Base-by-base conservation (phyloP, 2,113 vertebrate species). In the Paradisaea rubra region DNA sequence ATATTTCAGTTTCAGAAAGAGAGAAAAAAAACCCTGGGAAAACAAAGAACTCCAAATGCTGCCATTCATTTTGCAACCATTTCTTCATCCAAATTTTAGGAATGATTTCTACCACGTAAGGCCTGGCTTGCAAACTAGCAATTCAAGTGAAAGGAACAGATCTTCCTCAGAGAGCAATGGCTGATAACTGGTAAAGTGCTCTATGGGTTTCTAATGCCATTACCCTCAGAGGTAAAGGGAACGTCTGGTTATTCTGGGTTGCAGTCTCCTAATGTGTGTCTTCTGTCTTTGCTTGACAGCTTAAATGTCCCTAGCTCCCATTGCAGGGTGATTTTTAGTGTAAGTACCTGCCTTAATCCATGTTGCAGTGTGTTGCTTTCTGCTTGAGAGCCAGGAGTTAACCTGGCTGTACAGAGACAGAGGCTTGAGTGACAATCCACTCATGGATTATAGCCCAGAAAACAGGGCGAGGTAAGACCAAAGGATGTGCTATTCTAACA, bases 231-330 rank as follows among this genome's bases (percentile, higher is more conserved):
- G 45, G 70, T 27, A 91, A 81, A 84, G 44, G 47, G n/a, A 81
- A 15, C 73, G 8, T 65, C 81, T 79, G 47, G 66, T 78, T 89
- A 76, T 91, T 81, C 70, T 64, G 86, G 50, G 50, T 60, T 87
- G 45, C 61, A 76, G 27, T 22, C 70, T 89, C 70, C 81, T 95
- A 92, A 93, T 89, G 89, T 57, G 37, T 27, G 28, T 92, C 77
- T 95, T 96, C 91, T 85, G 77, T 94, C 91, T 94, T 93, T 2
- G 2, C 61, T 35, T 94, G 93, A 92, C 89, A 91, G 81, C 73
- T 74, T 89, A 86, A 91, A 86, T 84, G 74, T 92, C 79, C 65
- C 54, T 42, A 61, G 66, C 45, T 95, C 78, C 73, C 73, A 79
- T 45, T 91, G 84, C 81, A 81, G 77, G 61, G 50, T 91, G 87